A percentile compares a stretch with the other conserved stretches of the same genome.
These are phyloP conservation scores for Phyllostomus discolor DNA, from an alignment of 2,113 vertebrate species.

Conservation along the genomic window DNA sequence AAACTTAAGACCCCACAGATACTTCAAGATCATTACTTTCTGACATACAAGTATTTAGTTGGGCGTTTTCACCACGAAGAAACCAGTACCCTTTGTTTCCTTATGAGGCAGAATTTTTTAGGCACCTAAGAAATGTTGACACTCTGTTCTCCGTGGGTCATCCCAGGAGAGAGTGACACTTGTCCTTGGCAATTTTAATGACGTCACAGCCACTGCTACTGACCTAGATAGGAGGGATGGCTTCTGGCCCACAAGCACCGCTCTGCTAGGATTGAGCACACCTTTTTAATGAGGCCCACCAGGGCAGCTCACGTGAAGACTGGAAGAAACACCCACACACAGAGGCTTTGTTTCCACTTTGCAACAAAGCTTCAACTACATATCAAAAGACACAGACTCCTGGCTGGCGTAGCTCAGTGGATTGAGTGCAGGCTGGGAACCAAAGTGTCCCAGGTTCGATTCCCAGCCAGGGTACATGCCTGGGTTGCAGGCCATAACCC, in stretches of 20 bases:
- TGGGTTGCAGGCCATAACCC: too few relatives aligned
- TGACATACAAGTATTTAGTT: constrained; percentile 1
- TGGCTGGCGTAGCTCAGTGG: too few relatives aligned
- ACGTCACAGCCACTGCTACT: not conserved
- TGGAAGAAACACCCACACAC: constrained; percentile 45
- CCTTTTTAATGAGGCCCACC: constrained; percentile 32
- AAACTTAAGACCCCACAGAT: not conserved
- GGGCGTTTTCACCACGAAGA: not conserved
- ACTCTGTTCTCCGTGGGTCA: not conserved
- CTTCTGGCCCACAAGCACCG: not conserved
- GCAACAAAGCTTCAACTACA: too few relatives aligned
- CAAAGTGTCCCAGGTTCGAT: too few relatives aligned
- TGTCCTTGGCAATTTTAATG: not conserved
- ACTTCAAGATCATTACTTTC: constrained; percentile 1
- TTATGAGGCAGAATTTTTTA: not conserved
- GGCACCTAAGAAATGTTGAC: not conserved
- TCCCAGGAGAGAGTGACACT: not conserved
- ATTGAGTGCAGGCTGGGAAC: too few relatives aligned
- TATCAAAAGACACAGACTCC: constrained; percentile 54
- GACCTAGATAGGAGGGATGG: not conserved
- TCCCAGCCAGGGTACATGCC: too few relatives aligned
- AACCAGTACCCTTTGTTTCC: not conserved
- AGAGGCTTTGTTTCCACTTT: constrained; percentile 56
- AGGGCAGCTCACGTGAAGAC: not conserved
- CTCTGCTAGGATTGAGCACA: not conserved